A percentile compares a stretch with the other conserved stretches of the same genome.
Evolutionary conservation across 2,888 invertebrate species (phyloP).

Genomic region (Protonemura montana): DNA sequence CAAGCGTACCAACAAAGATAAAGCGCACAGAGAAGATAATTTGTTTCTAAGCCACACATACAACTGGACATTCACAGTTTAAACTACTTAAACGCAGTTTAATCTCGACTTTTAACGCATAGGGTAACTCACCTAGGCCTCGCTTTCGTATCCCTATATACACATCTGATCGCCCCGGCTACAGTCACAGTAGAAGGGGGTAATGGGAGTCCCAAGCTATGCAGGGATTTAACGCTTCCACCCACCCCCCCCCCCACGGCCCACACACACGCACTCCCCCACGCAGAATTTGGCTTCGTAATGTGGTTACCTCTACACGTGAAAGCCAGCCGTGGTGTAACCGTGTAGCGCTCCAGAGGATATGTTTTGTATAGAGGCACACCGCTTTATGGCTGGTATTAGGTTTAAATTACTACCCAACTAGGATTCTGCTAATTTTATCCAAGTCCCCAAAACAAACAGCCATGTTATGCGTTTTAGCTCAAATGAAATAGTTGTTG

Average conservation of each 20-base stretch:
- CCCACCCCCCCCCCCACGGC: background rate
- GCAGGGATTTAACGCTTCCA: constrained; percentile 8
- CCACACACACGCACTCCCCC: background rate
- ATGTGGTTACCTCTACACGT: background rate
- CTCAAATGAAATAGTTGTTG: background rate
- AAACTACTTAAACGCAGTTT: constrained; percentile 15
- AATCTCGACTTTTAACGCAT: background rate
- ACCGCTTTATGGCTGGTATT: constrained; percentile 45
- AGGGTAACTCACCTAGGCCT: background rate
- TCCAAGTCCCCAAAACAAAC: constrained; percentile 20
- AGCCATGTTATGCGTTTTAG: background rate
- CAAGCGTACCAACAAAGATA: background rate
- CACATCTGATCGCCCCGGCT: background rate
- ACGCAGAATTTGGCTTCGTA: background rate
- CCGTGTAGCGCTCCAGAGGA: background rate
- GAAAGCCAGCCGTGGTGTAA: no score
- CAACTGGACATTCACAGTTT: background rate
- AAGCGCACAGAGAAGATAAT: background rate
- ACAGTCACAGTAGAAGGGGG: background rate
- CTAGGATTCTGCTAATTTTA: constrained; percentile 45
- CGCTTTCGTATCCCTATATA: background rate
- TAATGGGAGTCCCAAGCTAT: constrained; percentile 18
- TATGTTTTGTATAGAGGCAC: background rate
- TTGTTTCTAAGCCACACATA: background rate
- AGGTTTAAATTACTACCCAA: constrained; percentile 44